Percentiles rank a stretch among this genome's conserved stretches.
phyloP scores from a whole-genome alignment of 2,797 vertebrate species.

The Lithobates sylvaticus region DNA sequence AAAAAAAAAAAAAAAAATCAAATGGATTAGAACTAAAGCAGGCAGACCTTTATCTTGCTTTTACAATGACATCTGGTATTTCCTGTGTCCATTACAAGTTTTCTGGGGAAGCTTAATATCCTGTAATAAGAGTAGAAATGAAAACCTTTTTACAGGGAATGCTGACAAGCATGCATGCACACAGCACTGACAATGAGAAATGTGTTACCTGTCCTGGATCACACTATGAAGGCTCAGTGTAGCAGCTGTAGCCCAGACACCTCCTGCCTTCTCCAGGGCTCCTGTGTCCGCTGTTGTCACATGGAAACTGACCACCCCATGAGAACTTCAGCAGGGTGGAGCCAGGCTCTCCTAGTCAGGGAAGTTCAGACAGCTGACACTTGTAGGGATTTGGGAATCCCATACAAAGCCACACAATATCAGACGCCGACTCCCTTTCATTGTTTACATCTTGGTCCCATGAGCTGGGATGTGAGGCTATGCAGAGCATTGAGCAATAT shows the following conservation, averaged over 20 bases:
- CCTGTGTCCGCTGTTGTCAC: background rate
- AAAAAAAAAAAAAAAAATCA: no score
- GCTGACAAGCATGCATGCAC: background rate
- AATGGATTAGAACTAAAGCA: background rate
- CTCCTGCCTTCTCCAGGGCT: background rate
- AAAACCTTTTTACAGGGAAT: no score
- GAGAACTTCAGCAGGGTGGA: constrained; percentile 9
- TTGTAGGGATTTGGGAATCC: background rate
- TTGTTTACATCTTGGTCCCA: background rate
- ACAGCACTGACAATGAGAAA: background rate
- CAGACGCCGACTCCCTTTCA: background rate
- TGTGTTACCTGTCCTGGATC: constrained; percentile 8
- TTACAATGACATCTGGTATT: constrained; percentile 10
- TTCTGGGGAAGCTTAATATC: background rate
- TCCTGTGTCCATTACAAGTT: constrained; percentile 7
- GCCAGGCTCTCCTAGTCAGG: background rate
- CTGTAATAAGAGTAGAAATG: background rate
- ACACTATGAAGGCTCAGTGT: background rate
- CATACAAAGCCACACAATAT: background rate
- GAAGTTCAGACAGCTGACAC: constrained; percentile 10
- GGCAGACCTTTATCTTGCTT: background rate
- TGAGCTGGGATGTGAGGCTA: constrained; percentile 41
- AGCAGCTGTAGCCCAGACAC: background rate
- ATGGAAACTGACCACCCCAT: background rate
- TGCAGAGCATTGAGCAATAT: constrained; percentile 15